These are phyloP conservation scores for Euura lappo DNA, from an alignment of 1,140 invertebrate species.

Conservation along the genomic window DNA sequence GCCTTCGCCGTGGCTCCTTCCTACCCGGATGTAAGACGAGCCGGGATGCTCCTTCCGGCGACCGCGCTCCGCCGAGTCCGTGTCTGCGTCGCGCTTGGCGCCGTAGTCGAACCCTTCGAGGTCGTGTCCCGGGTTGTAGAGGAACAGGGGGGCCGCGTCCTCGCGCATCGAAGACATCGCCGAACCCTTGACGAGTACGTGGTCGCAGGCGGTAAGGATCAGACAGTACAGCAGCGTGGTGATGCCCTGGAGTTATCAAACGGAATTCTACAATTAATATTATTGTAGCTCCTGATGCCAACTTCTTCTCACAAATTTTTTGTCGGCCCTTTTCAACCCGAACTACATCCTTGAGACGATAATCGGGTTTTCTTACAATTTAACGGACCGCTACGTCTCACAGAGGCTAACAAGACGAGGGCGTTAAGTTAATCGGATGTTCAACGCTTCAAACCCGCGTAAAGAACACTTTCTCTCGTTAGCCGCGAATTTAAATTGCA, in stretches of 20 bases:
- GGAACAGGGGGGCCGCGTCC: conserved; percentile 24
- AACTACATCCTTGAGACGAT: no score
- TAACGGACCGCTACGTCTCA: no score
- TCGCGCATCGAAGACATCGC: conserved; percentile 33
- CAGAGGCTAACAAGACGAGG: no score
- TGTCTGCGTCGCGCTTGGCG: conserved; percentile 23
- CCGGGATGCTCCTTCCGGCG: conserved; percentile 40
- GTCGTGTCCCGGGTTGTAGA: conserved; percentile 26
- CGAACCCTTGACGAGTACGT: conserved; percentile 33
- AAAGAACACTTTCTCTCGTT: no score
- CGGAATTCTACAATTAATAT: no score
- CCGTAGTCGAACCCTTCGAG: conserved; percentile 42
- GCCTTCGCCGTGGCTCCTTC: conserved; percentile 26
- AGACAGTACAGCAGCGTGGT: conserved; percentile 37
- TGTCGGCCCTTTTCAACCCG: no score
- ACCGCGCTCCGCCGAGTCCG: conserved; percentile 47
- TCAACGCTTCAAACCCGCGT: no score
- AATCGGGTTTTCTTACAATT: no score
- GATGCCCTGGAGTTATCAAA: conserved; percentile 29
- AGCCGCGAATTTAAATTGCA: no score
- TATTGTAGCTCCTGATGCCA: no score
- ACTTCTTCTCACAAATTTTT: no score
- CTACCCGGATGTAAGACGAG: conserved; percentile 52
- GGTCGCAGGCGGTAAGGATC: conserved; percentile 32
- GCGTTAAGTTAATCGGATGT: no score